These are phyloP conservation scores for Oreochromis grahami DNA, from an alignment of 2,797 vertebrate species.

Conservation along the genomic window DNA sequence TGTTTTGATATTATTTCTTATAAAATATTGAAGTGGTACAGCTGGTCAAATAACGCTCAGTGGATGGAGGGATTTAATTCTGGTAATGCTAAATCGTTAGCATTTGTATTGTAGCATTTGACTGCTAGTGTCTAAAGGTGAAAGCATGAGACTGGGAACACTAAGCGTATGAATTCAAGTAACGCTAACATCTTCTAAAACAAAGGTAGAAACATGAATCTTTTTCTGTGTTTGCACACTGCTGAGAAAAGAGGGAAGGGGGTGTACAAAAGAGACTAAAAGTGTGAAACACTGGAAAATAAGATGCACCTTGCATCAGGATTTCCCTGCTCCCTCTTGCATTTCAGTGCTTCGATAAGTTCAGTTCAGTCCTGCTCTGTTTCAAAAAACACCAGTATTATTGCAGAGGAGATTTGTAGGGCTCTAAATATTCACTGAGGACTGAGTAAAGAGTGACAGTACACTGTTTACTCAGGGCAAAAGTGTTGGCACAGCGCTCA, in stretches of 20 bases:
- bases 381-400: background rate
- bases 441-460: background rate
- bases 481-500: background rate
- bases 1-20: background rate
- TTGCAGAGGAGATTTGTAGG: background rate
- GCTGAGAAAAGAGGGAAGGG: background rate
- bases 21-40: background rate
- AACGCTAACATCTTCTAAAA: background rate
- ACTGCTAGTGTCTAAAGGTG: background rate
- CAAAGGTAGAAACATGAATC: background rate
- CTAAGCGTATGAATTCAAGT: background rate
- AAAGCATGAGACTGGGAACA: accelerated
- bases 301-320: background rate
- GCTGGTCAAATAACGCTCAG: background rate
- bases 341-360: background rate
- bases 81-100: background rate
- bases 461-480: background rate
- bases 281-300: background rate
- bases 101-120: background rate
- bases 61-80: background rate
- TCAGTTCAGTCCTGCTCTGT: background rate
- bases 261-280: background rate
- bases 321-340: background rate
- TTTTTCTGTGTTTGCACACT: background rate
- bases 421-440: background rate